phyloP scores from a whole-genome alignment of 2,888 invertebrate genomes.

The Pecten maximus region DNA sequence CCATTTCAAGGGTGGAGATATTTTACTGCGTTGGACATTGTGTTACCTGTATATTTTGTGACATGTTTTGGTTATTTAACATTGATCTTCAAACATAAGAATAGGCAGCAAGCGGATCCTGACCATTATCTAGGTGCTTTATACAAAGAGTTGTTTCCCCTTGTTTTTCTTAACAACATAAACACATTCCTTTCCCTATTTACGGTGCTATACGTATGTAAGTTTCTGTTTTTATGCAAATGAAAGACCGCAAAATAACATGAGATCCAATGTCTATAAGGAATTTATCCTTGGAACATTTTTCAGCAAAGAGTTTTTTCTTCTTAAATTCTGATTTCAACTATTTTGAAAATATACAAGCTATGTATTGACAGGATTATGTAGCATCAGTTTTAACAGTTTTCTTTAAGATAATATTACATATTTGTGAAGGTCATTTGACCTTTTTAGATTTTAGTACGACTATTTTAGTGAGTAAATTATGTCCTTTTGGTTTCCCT shows the following conservation, averaged over 20 bases:
- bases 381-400: conserved; percentile 21
- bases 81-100: conserved; percentile 35
- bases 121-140: conserved; percentile 35
- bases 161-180: conserved; percentile 33
- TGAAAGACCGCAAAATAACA: conserved; percentile 14
- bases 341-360: conserved; percentile 23
- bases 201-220: conserved; percentile 33
- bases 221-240: conserved; percentile 33
- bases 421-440: conserved; percentile 33
- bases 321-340: conserved; percentile 13
- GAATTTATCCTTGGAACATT: conserved; percentile 1
- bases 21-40: conserved; percentile 24
- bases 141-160: conserved; percentile 33
- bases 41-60: conserved; percentile 35
- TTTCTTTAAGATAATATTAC: conserved; percentile 33
- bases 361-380: not conserved
- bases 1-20: conserved; percentile 26
- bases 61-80: conserved; percentile 33
- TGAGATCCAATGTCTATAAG: conserved; percentile 21
- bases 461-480: not conserved
- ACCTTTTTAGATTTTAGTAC: conserved; percentile 28
- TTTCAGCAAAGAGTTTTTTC: conserved; percentile 27
- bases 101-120: conserved; percentile 35
- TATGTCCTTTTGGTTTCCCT: conserved; percentile 11
- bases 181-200: conserved; percentile 31